Conservation (phyloP, 1,140 invertebrate genomes). For the Drosophila pachea region DNA sequence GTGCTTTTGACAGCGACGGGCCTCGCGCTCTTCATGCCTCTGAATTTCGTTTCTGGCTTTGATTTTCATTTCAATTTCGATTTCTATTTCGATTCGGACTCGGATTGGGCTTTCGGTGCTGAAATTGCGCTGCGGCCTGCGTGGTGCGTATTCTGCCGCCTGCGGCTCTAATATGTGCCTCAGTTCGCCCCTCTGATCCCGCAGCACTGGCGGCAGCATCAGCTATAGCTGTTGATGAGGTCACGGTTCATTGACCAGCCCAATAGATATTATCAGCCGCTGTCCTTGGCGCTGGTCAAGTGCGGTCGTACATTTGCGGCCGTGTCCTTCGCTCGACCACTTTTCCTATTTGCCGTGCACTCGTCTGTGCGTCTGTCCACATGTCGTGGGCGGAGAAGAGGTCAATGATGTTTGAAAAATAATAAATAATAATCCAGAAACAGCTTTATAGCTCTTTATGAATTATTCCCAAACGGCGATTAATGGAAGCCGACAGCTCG, state of each 20-base stretch:
- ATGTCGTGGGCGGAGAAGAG: too few relatives aligned
- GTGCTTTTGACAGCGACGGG: conserved; percentile 53
- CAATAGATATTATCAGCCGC: conserved; percentile 4
- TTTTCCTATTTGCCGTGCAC: conserved; percentile 50
- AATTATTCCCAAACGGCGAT: too few relatives aligned
- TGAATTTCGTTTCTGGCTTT: conserved; percentile 4
- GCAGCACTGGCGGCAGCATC: conserved; percentile 36
- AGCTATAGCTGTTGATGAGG: background rate
- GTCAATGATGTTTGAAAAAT: too few relatives aligned
- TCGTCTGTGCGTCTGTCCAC: conserved; percentile 32
- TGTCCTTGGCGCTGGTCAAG: conserved; percentile 27
- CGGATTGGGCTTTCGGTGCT: too few relatives aligned
- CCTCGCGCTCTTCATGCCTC: background rate
- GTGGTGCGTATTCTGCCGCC: conserved; percentile 11
- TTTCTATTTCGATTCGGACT: conserved; percentile 2
- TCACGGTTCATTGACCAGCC: conserved; percentile 67
- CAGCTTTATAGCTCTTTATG: too few relatives aligned
- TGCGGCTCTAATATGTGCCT: conserved; percentile 47
- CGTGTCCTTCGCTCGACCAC: too few relatives aligned
- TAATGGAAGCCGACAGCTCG: too few relatives aligned
- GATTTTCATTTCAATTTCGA: conserved; percentile 5
- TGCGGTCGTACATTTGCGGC: conserved; percentile 39
- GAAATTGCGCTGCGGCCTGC: conserved; percentile 5
- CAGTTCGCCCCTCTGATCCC: conserved; percentile 7
- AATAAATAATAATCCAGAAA: too few relatives aligned